Conservation (phyloP, 2,888 invertebrate species). For the Biston betularia region DNA sequence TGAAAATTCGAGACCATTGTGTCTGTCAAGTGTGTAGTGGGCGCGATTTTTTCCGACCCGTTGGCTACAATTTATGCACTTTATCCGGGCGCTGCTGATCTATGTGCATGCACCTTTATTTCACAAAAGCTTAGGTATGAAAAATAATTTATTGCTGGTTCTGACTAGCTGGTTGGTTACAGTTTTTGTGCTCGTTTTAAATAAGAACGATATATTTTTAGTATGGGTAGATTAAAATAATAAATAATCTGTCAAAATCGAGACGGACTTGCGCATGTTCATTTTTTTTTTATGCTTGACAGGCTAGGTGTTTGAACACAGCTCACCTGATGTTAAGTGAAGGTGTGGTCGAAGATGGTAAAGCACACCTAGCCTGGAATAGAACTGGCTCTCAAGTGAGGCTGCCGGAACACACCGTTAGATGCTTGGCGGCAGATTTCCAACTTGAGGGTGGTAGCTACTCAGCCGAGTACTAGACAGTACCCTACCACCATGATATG, state of each 20-base stretch:
- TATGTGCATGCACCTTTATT: slow-evolving; percentile 25
- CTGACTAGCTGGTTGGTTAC: neutral
- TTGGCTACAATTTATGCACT: slow-evolving; percentile 31
- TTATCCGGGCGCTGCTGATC: slow-evolving; percentile 29
- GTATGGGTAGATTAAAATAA: neutral
- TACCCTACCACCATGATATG: too few species aligned
- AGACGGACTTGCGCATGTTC: neutral
- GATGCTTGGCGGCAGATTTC: too few species aligned
- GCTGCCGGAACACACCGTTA: too few species aligned
- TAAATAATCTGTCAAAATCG: neutral
- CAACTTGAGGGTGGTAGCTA: too few species aligned
- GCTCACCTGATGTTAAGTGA: too few species aligned
- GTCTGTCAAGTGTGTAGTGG: slow-evolving; percentile 25
- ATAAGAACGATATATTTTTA: neutral
- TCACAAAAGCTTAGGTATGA: slow-evolving; percentile 7
- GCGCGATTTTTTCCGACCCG: slow-evolving; percentile 24
- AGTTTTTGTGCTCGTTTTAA: neutral
- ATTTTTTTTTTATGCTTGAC: too few species aligned
- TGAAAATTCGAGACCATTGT: slow-evolving; percentile 20
- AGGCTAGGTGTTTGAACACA: too few species aligned
- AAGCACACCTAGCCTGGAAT: too few species aligned
- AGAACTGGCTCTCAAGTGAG: too few species aligned
- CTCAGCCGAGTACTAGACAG: too few species aligned
- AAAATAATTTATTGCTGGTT: neutral
- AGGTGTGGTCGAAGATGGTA: too few species aligned